phyloP scores from a whole-genome alignment of 2,888 invertebrate species.

The Pseudanteris insignis region DNA sequence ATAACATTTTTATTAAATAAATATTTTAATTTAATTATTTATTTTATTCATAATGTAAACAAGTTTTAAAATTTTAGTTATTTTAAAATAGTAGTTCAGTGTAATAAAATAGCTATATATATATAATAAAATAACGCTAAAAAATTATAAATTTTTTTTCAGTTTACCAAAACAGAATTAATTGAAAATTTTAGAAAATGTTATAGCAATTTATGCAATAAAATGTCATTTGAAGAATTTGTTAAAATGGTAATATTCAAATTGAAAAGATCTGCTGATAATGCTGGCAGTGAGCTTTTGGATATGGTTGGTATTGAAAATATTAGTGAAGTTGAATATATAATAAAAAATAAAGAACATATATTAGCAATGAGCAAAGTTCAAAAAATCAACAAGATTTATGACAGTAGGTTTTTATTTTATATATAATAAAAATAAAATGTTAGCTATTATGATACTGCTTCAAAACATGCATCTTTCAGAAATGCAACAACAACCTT shows the following conservation, averaged over 20 bases:
- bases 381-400: slow-evolving; percentile 47
- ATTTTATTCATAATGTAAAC: too few species aligned
- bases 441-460: not conserved
- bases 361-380: slow-evolving; percentile 47
- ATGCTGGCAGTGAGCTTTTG: slow-evolving; percentile 84
- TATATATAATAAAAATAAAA: too few species aligned
- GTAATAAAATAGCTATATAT: too few species aligned
- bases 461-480: slow-evolving; percentile 6
- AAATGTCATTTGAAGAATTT: slow-evolving; percentile 71
- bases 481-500: slow-evolving; percentile 69
- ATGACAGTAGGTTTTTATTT: slow-evolving; percentile 72
- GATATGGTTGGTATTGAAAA: slow-evolving; percentile 88
- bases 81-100: too few species aligned
- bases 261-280: slow-evolving; percentile 69
- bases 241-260: slow-evolving; percentile 71
- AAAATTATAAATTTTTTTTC: too few species aligned
- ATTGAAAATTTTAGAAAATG: slow-evolving; percentile 69
- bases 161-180: slow-evolving; percentile 72
- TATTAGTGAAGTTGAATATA: slow-evolving; percentile 58
- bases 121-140: too few species aligned
- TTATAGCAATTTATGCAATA: slow-evolving; percentile 64
- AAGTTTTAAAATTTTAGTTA: too few species aligned
- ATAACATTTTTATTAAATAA: too few species aligned
- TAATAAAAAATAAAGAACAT: slow-evolving; percentile 54
- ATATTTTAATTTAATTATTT: too few species aligned